Percentiles rank a stretch among this genome's conserved stretches.
Conservation (phyloP, 1,140 invertebrate species). For the Caenorhabditis latens region DNA sequence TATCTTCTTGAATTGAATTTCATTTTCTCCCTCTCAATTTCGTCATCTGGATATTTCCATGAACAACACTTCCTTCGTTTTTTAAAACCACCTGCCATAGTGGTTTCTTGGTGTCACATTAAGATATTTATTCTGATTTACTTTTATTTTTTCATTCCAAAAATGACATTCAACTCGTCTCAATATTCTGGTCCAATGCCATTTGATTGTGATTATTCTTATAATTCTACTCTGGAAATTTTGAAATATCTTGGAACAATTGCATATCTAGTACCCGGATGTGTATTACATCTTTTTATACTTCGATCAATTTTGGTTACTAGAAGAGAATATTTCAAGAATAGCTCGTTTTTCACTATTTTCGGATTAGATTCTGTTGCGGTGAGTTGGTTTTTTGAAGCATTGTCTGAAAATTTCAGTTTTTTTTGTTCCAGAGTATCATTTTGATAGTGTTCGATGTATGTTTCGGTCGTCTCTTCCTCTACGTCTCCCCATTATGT, state of each 20-base stretch:
- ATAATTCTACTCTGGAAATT: neutral
- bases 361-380: constrained; percentile 9
- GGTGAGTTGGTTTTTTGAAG: neutral
- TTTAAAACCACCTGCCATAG: too few species aligned
- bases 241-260: neutral
- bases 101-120: too few species aligned
- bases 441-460: neutral
- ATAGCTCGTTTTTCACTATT: constrained; percentile 19
- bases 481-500: constrained; percentile 1
- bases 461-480: neutral
- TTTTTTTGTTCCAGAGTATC: neutral
- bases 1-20: too few species aligned
- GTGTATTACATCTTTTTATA: constrained; percentile 1
- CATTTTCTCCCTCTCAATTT: too few species aligned
- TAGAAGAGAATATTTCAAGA: neutral
- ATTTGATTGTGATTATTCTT: neutral
- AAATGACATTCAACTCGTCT: neutral
- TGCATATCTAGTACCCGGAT: neutral
- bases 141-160: neutral
- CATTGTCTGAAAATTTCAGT: neutral
- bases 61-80: too few species aligned
- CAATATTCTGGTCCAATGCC: neutral
- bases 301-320: neutral
- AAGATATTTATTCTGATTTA: neutral
- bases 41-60: too few species aligned